phyloP scores from a whole-genome alignment of 1,140 invertebrate genomes.

The Holcopasites calliopsidis region DNA sequence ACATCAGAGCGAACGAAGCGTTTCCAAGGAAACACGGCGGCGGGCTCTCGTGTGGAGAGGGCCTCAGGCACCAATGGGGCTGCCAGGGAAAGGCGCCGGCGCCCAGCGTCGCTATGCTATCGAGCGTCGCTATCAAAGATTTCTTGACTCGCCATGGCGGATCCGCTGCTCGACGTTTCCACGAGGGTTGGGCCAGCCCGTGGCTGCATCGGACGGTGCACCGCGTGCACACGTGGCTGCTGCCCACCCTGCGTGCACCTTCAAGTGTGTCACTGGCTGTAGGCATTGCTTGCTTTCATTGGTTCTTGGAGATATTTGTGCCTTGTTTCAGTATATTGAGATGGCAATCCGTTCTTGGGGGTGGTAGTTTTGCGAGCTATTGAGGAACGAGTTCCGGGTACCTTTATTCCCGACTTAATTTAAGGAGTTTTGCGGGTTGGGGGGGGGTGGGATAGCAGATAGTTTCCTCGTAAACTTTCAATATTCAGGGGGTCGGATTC shows the following conservation, averaged over 20 bases:
- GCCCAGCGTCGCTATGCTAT: slow-evolving; percentile 72
- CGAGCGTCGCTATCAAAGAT: slow-evolving; percentile 76
- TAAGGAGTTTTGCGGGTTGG: too few species aligned
- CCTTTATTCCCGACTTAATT: too few species aligned
- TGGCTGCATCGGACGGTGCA: background rate
- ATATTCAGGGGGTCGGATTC: too few species aligned
- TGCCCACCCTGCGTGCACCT: background rate
- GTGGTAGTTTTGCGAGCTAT: too few species aligned
- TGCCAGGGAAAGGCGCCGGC: slow-evolving; percentile 71
- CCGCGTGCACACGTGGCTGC: slow-evolving; percentile 14
- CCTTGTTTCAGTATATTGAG: background rate
- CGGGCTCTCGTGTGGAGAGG: slow-evolving; percentile 63
- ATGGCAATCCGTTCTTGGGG: background rate
- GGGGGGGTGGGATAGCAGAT: too few species aligned
- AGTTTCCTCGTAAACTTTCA: too few species aligned
- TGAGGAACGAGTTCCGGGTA: too few species aligned
- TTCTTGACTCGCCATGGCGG: slow-evolving; percentile 73
- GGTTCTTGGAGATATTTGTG: background rate
- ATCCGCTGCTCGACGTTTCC: slow-evolving; percentile 45
- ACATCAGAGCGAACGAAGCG: slow-evolving; percentile 71
- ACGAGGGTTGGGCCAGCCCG: slow-evolving; percentile 21
- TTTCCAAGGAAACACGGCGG: slow-evolving; percentile 77
- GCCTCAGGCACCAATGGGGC: slow-evolving; percentile 64
- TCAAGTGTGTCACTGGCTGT: background rate
- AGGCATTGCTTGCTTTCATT: background rate